Percentiles rank a stretch among this genome's conserved stretches.
Conservation (phyloP, 2,113 vertebrate species). For the Corythornis vintsioides region DNA sequence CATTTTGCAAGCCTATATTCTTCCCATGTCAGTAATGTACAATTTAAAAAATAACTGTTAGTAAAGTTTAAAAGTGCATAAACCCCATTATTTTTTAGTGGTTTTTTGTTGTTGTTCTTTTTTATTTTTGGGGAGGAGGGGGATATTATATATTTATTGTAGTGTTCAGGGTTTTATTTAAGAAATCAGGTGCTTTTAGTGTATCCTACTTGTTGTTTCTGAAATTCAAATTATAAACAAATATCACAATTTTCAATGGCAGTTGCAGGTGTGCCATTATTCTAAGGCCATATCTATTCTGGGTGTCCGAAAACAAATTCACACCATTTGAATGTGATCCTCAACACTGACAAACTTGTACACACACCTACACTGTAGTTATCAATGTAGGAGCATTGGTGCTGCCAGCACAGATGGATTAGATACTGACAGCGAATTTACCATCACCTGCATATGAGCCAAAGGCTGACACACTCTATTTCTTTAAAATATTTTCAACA, state of each 20-base stretch:
- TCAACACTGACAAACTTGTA: neutral
- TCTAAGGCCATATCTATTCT: neutral
- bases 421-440: neutral
- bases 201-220: neutral
- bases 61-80: neutral
- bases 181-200: neutral
- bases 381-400: neutral
- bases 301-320: neutral
- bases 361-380: neutral
- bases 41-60: neutral
- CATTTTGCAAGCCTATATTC: neutral
- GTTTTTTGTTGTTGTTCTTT: neutral
- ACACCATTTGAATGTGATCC: neutral
- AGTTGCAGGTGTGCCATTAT: fast-evolving
- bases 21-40: neutral
- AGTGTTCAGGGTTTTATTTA: neutral
- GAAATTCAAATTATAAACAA: neutral
- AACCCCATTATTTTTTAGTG: neutral
- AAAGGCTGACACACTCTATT: neutral
- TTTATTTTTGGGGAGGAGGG: neutral
- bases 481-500: constrained; percentile 2
- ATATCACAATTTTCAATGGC: neutral
- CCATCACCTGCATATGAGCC: neutral
- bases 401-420: neutral
- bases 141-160: too few relatives aligned